A percentile compares a stretch with the other conserved stretches of the same genome.
Conservation (phyloP, 1,140 invertebrate genomes). For the Drosophila punjabiensis region DNA sequence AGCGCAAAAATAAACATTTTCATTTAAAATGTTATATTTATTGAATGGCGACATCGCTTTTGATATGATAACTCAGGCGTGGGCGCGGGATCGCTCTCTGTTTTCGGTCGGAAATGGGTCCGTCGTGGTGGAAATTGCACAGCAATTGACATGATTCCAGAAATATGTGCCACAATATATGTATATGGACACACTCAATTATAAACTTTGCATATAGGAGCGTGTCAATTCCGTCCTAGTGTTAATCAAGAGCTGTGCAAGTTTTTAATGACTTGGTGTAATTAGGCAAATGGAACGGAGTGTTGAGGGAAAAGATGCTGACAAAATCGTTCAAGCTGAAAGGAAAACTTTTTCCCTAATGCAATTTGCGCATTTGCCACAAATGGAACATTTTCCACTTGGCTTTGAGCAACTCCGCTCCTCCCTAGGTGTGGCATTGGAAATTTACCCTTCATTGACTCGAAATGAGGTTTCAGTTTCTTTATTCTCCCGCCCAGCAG, state of each 20-base stretch:
- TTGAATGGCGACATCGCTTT: slow-evolving; percentile 76
- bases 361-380: slow-evolving; percentile 79
- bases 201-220: slow-evolving; percentile 11
- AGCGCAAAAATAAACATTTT: slow-evolving; percentile 75
- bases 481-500: slow-evolving; percentile 29
- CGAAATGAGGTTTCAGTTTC: slow-evolving; percentile 46
- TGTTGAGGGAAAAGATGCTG: slow-evolving; percentile 13
- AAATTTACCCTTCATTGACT: slow-evolving; percentile 59
- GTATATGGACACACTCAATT: slow-evolving; percentile 14
- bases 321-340: slow-evolving; percentile 75
- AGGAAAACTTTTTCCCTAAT: slow-evolving; percentile 78
- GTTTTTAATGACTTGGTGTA: slow-evolving; percentile 78
- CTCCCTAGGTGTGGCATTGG: slow-evolving; percentile 49
- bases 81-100: slow-evolving; percentile 47
- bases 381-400: slow-evolving; percentile 79
- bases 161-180: slow-evolving; percentile 47
- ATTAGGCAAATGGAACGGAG: slow-evolving; percentile 71
- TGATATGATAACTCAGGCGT: slow-evolving; percentile 71
- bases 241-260: slow-evolving; percentile 70
- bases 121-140: slow-evolving; percentile 42
- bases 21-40: slow-evolving; percentile 79
- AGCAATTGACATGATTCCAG: slow-evolving; percentile 76
- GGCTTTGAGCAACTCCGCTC: slow-evolving; percentile 25
- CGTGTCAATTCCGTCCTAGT: slow-evolving; percentile 41
- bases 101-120: slow-evolving; percentile 58